phyloP scores from a whole-genome alignment of 2,888 invertebrate species.

The Cephus nigrinus region DNA sequence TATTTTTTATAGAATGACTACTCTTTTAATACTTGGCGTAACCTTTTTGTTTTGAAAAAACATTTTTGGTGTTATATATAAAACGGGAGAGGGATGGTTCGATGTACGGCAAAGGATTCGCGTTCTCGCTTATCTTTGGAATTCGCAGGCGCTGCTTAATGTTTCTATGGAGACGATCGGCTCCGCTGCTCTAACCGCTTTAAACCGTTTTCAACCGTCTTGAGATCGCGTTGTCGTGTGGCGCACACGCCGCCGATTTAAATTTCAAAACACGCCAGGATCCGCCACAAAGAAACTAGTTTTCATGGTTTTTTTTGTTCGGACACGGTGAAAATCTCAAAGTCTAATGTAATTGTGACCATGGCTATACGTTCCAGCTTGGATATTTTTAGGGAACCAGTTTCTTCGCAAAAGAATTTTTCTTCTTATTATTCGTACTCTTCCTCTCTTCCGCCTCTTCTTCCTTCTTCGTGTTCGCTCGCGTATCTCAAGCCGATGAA shows the following conservation, averaged over 20 bases:
- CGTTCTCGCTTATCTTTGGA: neutral
- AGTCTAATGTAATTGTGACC: constrained; percentile 39
- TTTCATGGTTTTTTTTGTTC: constrained; percentile 23
- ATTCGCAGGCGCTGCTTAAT: neutral
- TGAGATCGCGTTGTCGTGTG: neutral
- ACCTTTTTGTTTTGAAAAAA: too few relatives aligned
- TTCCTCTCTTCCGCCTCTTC: neutral
- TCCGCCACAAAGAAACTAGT: constrained; percentile 34
- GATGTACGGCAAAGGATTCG: neutral
- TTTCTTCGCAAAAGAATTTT: constrained; percentile 20
- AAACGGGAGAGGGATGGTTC: neutral
- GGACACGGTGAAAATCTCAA: constrained; percentile 31
- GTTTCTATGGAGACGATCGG: neutral
- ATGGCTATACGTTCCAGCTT: constrained; percentile 24
- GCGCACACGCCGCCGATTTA: constrained; percentile 27
- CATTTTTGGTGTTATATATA: too few relatives aligned
- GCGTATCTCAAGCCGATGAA: neutral
- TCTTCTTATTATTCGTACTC: neutral
- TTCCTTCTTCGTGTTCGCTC: neutral
- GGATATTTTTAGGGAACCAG: constrained; percentile 42
- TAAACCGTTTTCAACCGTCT: constrained; percentile 5
- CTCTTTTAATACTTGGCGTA: too few relatives aligned
- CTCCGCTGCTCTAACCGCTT: neutral
- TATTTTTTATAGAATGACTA: too few relatives aligned
- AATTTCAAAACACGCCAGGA: constrained; percentile 34